These are phyloP conservation scores for Noctua pronuba DNA, from an alignment of 2,888 invertebrate genomes.

Conservation along the genomic window DNA sequence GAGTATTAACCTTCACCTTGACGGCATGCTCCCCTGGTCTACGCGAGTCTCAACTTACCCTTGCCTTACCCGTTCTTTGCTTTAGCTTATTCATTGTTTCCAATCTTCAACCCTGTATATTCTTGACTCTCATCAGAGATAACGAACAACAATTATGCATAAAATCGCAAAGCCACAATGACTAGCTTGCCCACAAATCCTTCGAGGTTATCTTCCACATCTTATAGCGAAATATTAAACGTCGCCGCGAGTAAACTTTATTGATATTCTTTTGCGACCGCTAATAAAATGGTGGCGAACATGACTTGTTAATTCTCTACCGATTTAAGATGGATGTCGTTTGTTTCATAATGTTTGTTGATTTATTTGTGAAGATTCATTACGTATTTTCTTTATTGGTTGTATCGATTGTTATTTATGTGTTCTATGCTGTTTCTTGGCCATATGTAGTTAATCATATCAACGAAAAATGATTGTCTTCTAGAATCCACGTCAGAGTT, in stretches of 20 bases:
- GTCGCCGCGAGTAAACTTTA: constrained; percentile 67
- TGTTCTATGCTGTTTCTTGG: not conserved
- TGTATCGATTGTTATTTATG: not conserved
- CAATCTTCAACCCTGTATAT: not conserved
- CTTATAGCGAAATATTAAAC: constrained; percentile 76
- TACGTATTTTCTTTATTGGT: not conserved
- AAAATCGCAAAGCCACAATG: constrained; percentile 42
- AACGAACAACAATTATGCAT: constrained; percentile 53
- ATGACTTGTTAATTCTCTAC: constrained; percentile 59
- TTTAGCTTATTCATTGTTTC: not conserved
- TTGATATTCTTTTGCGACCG: constrained; percentile 67
- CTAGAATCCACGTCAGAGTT: not conserved
- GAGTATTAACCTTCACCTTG: not conserved
- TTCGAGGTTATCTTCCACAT: constrained; percentile 71
- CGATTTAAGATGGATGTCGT: constrained; percentile 48
- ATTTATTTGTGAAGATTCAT: constrained; percentile 17
- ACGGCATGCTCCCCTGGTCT: not conserved
- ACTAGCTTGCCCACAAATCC: constrained; percentile 71
- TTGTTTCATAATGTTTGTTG: not conserved
- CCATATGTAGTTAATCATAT: not conserved
- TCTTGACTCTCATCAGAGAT: constrained; percentile 21
- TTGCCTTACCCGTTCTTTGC: not conserved
- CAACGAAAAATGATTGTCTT: not conserved
- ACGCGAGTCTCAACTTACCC: not conserved
- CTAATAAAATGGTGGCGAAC: constrained; percentile 63